Base-by-base conservation (phyloP, 2,888 invertebrate species). In the Acronicta leporina region DNA sequence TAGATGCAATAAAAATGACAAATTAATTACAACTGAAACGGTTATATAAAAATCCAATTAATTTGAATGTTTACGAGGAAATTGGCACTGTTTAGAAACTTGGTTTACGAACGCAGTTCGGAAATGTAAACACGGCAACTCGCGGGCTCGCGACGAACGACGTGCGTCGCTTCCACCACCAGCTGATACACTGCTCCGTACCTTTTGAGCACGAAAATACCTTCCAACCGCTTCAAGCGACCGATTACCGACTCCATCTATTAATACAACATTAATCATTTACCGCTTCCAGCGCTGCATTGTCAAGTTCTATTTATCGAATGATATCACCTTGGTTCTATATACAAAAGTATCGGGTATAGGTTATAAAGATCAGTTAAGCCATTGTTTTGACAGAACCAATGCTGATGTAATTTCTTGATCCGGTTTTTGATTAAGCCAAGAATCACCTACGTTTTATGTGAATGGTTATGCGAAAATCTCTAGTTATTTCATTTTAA, bases 181-280 rank as follows among this genome's bases (percentile, higher is more conserved):
- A 88, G 86, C 83, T 87, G 86, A 86, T 88, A 83, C 84, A 89
- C 90, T 88, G 87, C 46, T 73, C 68, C 77, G 71, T 80, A 77
- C 81, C 80, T 84, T n/a, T 80, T 64, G 63, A 74, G 69, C 65
- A 79, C 77, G 68, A 79, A 81, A 84, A 79, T 82, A 83, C 67
- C 51, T 75, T 70, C 55, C 74, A 79, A 82, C 82, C 83, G 87
- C 84, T 87, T 83, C 54, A 82, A 82, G 82, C 86, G 73, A 69
- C 51, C 49, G 56, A 58, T 69, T 50, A 54, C 60, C 47, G 63
- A 72, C 63, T 60, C 65, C 54, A 66, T 65, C 60, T 52, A 66
- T 52, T 55, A 54, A 64, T 57, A 64, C 56, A 51, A 51, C 50
- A 72, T 56, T 38, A 60, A 62, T 51, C 46, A 58, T 70, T 48